phyloP scores from a whole-genome alignment of 2,113 vertebrate genomes.

The Colossoma macropomum region DNA sequence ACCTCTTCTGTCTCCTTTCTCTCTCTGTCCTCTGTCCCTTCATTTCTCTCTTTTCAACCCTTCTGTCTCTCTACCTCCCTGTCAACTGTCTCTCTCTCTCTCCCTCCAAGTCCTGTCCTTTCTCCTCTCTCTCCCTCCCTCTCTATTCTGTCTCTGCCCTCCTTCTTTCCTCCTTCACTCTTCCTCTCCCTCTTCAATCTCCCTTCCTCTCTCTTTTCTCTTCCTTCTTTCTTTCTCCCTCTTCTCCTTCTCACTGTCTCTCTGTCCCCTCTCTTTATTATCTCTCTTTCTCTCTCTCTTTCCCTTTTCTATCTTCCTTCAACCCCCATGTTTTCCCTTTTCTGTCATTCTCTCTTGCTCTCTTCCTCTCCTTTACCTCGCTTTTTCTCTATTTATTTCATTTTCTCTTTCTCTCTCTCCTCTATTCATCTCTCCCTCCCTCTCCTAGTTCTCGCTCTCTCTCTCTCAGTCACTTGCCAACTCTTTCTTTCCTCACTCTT shows the following conservation, averaged over 20 bases:
- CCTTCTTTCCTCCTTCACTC: background rate
- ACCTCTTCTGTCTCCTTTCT: background rate
- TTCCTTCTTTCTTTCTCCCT: constrained; percentile 1
- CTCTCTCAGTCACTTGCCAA: no score
- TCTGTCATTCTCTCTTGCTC: background rate
- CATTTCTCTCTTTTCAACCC: background rate
- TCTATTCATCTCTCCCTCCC: no score
- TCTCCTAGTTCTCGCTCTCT: no score
- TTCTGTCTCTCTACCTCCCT: background rate
- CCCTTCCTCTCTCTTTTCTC: constrained; percentile 11
- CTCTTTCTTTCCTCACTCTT: background rate
- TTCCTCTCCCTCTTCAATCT: no score
- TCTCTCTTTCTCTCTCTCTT: constrained; percentile 14
- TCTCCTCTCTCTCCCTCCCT: background rate
- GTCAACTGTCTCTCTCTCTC: background rate
- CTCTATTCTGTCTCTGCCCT: constrained; percentile 17
- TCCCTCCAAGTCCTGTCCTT: background rate
- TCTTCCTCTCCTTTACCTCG: background rate
- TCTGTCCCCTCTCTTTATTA: background rate
- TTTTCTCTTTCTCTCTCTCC: no score
- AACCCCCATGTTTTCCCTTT: background rate
- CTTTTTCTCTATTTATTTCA: no score
- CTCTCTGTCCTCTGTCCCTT: no score
- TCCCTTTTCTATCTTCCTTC: constrained; percentile 6
- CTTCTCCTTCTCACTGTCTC: background rate